Conservation (phyloP, 2,113 vertebrate species). For the Triplophysa tibetana region DNA sequence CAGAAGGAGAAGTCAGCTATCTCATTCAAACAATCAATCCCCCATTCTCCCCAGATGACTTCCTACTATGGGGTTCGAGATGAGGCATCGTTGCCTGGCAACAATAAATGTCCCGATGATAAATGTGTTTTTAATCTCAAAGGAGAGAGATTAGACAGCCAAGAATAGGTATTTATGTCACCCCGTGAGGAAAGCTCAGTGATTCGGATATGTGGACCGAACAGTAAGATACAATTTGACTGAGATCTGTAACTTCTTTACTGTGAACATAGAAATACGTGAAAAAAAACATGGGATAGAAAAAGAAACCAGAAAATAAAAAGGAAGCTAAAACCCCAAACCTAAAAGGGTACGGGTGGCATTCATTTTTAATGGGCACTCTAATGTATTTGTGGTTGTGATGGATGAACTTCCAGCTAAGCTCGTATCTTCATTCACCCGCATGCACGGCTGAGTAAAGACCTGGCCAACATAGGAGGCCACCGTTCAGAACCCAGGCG, state of each 20-base stretch:
- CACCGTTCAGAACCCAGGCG: conserved; percentile 23
- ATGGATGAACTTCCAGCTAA: neutral
- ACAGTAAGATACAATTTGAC: neutral
- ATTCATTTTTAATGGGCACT: neutral
- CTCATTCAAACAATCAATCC: conserved; percentile 33
- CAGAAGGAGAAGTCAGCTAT: conserved; percentile 40
- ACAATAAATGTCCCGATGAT: conserved; percentile 38
- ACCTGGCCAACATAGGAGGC: neutral
- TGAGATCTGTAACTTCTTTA: neutral
- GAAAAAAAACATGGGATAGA: neutral
- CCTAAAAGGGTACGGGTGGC: no score
- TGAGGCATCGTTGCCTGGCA: conserved; percentile 64
- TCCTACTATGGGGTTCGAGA: conserved; percentile 10
- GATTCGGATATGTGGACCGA: neutral
- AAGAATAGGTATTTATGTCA: neutral
- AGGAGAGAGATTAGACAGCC: conserved; percentile 50
- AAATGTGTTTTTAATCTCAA: conserved; percentile 31
- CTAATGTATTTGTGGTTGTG: neutral
- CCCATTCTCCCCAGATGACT: conserved; percentile 44
- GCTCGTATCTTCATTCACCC: neutral
- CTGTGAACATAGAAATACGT: neutral
- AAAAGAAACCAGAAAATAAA: neutral
- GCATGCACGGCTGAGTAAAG: neutral
- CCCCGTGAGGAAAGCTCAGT: neutral
- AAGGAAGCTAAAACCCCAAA: no score